These are phyloP conservation scores for Ochlodes sylvanus DNA, from an alignment of 2,888 invertebrate genomes.

Conservation along the genomic window DNA sequence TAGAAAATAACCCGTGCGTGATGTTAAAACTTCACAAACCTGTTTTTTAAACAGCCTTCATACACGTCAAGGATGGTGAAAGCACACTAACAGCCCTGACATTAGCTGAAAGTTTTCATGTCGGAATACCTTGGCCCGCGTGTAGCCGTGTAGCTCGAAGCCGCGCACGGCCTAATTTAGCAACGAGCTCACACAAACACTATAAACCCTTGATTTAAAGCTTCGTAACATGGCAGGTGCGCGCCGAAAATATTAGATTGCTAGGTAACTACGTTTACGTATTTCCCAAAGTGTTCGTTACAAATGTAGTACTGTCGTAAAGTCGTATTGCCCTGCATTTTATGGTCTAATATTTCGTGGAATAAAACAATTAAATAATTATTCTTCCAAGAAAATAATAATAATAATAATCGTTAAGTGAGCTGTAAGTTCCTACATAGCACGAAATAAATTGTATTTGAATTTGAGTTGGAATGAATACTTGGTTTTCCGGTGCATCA, in stretches of 20 bases:
- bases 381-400: too few relatives aligned
- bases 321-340: too few relatives aligned
- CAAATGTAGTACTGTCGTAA: too few relatives aligned
- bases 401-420: too few relatives aligned
- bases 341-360: too few relatives aligned
- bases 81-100: background rate
- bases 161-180: conserved; percentile 12
- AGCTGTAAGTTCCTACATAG: too few relatives aligned
- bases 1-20: too few relatives aligned
- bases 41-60: background rate
- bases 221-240: conserved; percentile 3
- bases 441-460: too few relatives aligned
- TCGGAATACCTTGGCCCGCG: conserved; percentile 6
- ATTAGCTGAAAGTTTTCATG: background rate
- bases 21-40: background rate
- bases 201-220: conserved; percentile 18
- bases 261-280: background rate
- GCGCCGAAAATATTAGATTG: background rate
- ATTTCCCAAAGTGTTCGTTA: too few relatives aligned
- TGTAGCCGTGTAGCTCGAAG: background rate
- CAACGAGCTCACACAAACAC: conserved; percentile 12
- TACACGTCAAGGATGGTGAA: background rate
- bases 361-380: too few relatives aligned
- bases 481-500: too few relatives aligned
- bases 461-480: too few relatives aligned